Base-by-base conservation (phyloP, 2,113 vertebrate genomes). In the Cryptotis parvus region DNA sequence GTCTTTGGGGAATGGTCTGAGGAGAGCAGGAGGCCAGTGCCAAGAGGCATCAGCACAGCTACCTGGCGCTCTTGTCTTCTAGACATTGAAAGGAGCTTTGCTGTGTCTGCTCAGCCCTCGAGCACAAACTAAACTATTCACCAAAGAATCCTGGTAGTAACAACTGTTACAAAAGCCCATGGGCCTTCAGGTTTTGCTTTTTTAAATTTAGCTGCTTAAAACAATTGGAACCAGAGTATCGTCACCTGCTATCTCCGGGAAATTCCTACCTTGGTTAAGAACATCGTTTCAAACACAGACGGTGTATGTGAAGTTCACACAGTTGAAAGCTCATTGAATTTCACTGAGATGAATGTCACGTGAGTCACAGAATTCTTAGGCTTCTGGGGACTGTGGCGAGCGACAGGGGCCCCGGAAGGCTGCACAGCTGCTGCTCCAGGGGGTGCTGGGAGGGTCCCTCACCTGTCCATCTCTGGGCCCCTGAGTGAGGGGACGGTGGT, bases 31-130 rank as follows among this genome's bases (percentile, higher is more conserved):
- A 16, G 52, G 33, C 83, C 1, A 66, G 22, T 90, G 79, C 58
- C 76, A 43, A 58, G 29, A 77, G 16, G 29, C 66, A 3, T 37
- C 52, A 52, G 26, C 37, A 65, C 16, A 55, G 52, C 52, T 20
- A 61, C 4, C 26, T 8, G 58, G 18, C 26, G 87, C 81, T 95
- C 94, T 94, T 95, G 82, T 96, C 97, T 97, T 95, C 91, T 91
- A 84, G 96, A 94, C 91, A 49, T 93, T 87, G 93, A 92, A 92
- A 95, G 87, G 95, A 96, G 94, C 88, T 95, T 81, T 95, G 29
- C 87, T 58, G 65, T 68, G 81, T 95, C 61, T 95, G n/a, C 83
- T 78, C 72, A 88, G 93, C 91, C 87, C 91, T 94, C 91, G 96
- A 88, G 95, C 95, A 84, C 68, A 27, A 90, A 58, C 49, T 92